A percentile compares a stretch with the other conserved stretches of the same genome.
Evolutionary conservation across 2,797 vertebrate genomes (phyloP).

Genomic region (Platyrinchus mystaceus): DNA sequence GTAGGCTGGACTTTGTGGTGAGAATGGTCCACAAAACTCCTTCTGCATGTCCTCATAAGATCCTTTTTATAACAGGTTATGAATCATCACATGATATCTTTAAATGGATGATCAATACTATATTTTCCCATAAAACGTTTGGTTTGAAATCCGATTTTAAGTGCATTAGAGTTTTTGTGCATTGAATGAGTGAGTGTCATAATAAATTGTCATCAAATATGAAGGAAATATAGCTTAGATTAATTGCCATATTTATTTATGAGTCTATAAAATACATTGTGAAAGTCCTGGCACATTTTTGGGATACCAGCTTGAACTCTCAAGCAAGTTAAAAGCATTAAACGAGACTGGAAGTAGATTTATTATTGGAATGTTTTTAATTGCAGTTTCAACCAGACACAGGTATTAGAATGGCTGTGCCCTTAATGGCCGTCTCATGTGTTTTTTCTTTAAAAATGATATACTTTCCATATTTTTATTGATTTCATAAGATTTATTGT

Average conservation of each 20-base stretch:
- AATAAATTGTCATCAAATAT: slow-evolving; percentile 81
- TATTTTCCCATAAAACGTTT: slow-evolving; percentile 84
- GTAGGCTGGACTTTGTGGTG: slow-evolving; percentile 28
- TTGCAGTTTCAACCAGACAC: slow-evolving; percentile 74
- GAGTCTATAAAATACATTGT: slow-evolving; percentile 80
- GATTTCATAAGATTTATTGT: slow-evolving; percentile 74
- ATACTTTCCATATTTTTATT: slow-evolving; percentile 78
- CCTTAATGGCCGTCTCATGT: slow-evolving; percentile 74
- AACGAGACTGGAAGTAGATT: slow-evolving; percentile 75
- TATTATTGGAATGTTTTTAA: slow-evolving; percentile 81
- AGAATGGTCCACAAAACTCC: slow-evolving; percentile 37
- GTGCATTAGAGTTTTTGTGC: slow-evolving; percentile 81
- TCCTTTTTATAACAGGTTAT: slow-evolving; percentile 74
- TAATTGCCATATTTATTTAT: slow-evolving; percentile 84
- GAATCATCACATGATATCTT: slow-evolving; percentile 78
- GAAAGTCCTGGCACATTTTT: slow-evolving; percentile 82
- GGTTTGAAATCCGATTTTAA: slow-evolving; percentile 85
- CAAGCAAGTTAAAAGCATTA: slow-evolving; percentile 84
- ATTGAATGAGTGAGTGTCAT: slow-evolving; percentile 71
- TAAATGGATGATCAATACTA: slow-evolving; percentile 85
- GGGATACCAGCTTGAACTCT: slow-evolving; percentile 80
- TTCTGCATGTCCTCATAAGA: slow-evolving; percentile 67
- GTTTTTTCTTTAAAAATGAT: slow-evolving; percentile 77
- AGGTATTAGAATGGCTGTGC: slow-evolving; percentile 73
- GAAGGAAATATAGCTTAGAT: slow-evolving; percentile 79